A percentile compares a stretch with the other conserved stretches of the same genome.
Conservation (phyloP, 1,140 invertebrate species). For the Dolichoris vasculosae region DNA sequence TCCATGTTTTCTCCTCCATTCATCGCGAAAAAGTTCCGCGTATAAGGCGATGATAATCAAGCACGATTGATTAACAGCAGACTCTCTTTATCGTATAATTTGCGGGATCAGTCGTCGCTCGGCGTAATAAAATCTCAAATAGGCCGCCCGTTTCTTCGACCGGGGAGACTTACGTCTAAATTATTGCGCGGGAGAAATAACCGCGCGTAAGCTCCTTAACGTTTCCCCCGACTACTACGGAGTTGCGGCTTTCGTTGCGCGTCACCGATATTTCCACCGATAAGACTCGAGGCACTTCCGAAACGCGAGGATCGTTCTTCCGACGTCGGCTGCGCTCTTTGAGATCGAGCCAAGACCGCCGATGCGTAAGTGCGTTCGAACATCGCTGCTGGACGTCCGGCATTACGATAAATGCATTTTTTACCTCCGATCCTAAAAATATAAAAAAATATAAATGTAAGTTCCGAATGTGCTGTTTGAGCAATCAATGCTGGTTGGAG, state of each 20-base stretch:
- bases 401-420: too few relatives aligned
- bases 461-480: too few relatives aligned
- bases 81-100: slow-evolving; percentile 40
- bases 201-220: slow-evolving; percentile 14
- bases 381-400: too few relatives aligned
- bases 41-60: slow-evolving; percentile 20
- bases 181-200: slow-evolving; percentile 38
- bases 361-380: too few relatives aligned
- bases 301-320: not conserved
- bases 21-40: not conserved
- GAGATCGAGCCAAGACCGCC: too few relatives aligned
- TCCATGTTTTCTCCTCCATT: not conserved
- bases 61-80: slow-evolving; percentile 38
- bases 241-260: too few relatives aligned
- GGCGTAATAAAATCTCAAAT: slow-evolving; percentile 26
- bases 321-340: too few relatives aligned
- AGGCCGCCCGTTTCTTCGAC: not conserved
- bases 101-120: slow-evolving; percentile 38
- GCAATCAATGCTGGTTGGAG: too few relatives aligned
- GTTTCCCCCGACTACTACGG: too few relatives aligned
- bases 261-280: too few relatives aligned
- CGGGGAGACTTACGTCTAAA: slow-evolving; percentile 47
- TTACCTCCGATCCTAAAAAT: too few relatives aligned
- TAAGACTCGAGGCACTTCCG: not conserved
- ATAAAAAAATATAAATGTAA: too few relatives aligned